Evolutionary conservation across 2,113 vertebrate species (phyloP), one percentile per base, ranked within the genome.

Genomic region (Rhadina sibilatrix): DNA sequence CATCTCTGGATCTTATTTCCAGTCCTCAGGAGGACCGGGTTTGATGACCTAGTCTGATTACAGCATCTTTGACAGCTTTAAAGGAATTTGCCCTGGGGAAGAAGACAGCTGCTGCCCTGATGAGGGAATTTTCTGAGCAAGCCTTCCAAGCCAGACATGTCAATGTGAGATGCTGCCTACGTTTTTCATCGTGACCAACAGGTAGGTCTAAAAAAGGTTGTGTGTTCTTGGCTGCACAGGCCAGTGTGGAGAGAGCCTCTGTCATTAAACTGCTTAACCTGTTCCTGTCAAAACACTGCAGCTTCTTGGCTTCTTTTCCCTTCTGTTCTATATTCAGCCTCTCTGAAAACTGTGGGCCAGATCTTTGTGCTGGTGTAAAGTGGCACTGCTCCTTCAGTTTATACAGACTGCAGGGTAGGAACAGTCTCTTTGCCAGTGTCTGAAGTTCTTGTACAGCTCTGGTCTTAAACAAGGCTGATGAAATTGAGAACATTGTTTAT

Each of bases 51-150:
- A 91, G 96, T 97, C 97, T 98, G 97, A 97, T 97, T 98, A 97
- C 97, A 98, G 97, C 97, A 95, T 98, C 97, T 97, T 96, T 98
- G 94, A 96, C 98, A 98, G 98, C 98, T 96, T 98, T 98, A 97
- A 97, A 97, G 91, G 90, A 96, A 95, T 98, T 98, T 96, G 94
- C 97, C 54, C 90, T 20, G 91, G 97, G 96, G 97, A 98, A 89
- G 97, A 94, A 33, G 95, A 93, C 72, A 98, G 97, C 97, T 98
- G 98, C 97, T 89, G 95, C 33, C 98, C 96, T 63, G 96, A 96
- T 83, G 98, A 98, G 97, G 98, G 98, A 95, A 97, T 98, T 96
- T 70, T 97, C 97, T 69, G 97, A 98, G 88, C 98, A 98, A 96
- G 98, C 98, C 89, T 98, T 97, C 79, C 98, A 98, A 90, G 97